Evolutionary conservation across 2,888 invertebrate genomes (phyloP).

Genomic region (Agrochola lota): DNA sequence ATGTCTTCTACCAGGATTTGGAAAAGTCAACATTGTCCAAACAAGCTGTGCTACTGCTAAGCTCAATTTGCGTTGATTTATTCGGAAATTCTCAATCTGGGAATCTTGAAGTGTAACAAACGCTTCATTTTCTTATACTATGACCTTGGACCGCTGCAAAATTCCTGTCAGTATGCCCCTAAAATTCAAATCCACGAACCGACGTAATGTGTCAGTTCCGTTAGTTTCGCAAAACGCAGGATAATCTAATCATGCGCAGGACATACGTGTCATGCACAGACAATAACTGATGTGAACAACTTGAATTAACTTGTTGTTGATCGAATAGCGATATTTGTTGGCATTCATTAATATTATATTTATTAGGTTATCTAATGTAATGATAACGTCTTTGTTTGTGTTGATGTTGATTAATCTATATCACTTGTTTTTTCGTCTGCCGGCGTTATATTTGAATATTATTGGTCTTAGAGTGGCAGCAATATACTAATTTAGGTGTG

Average conservation of each 20-base stretch:
- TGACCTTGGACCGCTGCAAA: constrained; percentile 21
- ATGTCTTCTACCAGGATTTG: not conserved
- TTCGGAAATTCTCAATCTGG: not conserved
- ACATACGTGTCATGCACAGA: constrained; percentile 70
- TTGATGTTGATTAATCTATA: not conserved
- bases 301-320: constrained; percentile 38
- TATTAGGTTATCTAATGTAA: constrained; percentile 19
- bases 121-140: not conserved
- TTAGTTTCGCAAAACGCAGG: constrained; percentile 68
- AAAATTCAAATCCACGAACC: constrained; percentile 45
- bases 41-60: not conserved
- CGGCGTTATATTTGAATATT: not conserved
- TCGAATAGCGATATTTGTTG: constrained; percentile 29
- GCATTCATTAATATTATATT: constrained; percentile 4
- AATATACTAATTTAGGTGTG: not conserved
- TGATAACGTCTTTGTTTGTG: constrained; percentile 14
- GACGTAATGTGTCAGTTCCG: constrained; percentile 57
- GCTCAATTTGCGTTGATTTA: not conserved
- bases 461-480: not conserved
- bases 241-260: constrained; percentile 79
- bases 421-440: not conserved
- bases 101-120: not conserved
- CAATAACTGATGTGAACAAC: constrained; percentile 62
- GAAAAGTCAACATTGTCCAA: not conserved
- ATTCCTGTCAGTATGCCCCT: constrained; percentile 21